phyloP scores from a whole-genome alignment of 2,113 vertebrate species.

The Pachyramphus minor region DNA sequence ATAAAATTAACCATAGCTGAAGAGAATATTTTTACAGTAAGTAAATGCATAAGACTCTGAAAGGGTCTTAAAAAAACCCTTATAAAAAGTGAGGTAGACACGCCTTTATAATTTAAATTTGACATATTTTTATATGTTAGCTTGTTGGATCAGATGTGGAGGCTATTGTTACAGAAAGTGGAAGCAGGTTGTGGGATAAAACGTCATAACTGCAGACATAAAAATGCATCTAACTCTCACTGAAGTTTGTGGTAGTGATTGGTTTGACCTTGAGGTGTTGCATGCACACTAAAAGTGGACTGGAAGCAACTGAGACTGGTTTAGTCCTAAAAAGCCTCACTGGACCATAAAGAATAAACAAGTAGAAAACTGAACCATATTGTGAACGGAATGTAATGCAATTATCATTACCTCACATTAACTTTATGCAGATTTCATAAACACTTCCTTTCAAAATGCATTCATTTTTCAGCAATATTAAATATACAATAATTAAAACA shows the following conservation, averaged over 20 bases:
- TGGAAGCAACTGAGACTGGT: background rate
- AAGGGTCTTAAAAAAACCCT: background rate
- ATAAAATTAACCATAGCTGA: background rate
- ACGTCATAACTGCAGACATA: background rate
- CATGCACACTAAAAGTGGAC: background rate
- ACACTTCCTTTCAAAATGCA: background rate
- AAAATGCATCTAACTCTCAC: background rate
- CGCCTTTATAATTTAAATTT: background rate
- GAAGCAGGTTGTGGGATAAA: conserved; percentile 28
- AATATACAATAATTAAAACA: background rate
- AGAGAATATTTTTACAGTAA: background rate
- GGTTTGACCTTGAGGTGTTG: background rate
- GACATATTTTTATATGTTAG: background rate
- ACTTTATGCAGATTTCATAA: background rate
- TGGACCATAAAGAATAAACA: background rate
- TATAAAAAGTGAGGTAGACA: background rate
- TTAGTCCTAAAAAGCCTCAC: background rate
- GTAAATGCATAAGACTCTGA: background rate
- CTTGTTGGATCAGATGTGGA: conserved; percentile 1
- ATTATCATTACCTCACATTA: background rate
- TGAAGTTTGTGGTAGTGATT: background rate
- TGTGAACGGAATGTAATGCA: background rate
- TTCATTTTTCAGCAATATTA: conserved; percentile 13
- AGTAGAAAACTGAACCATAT: background rate
- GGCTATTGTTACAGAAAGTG: background rate